Percentiles rank a stretch among this genome's conserved stretches.
Evolutionary conservation across 2,888 invertebrate species (phyloP).

Genomic region (Aphidoletes aphidimyza): DNA sequence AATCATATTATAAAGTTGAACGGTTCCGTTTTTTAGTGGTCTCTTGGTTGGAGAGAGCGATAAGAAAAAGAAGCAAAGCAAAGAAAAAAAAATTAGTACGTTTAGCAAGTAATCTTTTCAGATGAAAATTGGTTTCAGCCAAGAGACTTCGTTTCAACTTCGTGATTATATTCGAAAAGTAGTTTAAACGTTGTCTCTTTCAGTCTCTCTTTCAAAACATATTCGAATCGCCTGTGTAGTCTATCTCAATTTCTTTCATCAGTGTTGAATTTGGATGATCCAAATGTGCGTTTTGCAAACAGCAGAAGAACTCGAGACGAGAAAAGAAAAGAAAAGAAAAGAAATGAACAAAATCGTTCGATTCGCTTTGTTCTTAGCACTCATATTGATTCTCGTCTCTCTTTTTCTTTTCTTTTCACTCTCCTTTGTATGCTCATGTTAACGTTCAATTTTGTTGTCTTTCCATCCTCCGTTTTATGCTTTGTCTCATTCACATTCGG

Average conservation of each 20-base stretch:
- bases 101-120: constrained; percentile 8
- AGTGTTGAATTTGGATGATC: too few species aligned
- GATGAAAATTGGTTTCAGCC: constrained; percentile 42
- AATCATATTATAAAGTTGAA: background rate
- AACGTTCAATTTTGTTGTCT: constrained; percentile 2
- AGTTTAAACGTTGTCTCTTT: background rate
- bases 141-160: constrained; percentile 30
- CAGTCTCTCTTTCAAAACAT: too few species aligned
- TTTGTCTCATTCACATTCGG: background rate
- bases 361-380: background rate
- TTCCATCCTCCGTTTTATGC: background rate
- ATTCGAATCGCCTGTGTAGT: too few species aligned
- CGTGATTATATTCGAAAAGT: constrained; percentile 4
- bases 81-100: background rate
- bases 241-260: too few species aligned
- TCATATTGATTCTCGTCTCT: background rate
- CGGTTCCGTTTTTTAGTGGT: too few species aligned
- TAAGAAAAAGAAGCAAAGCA: background rate
- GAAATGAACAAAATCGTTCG: background rate
- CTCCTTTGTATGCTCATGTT: background rate
- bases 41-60: background rate
- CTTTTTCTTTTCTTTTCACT: background rate
- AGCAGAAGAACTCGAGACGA: background rate
- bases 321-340: background rate
- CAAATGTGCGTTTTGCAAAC: too few species aligned